These are phyloP conservation scores for Zoanthus sansibaricus DNA, from an alignment of 92 coral and sea anemone species.

Conservation along the genomic window DNA sequence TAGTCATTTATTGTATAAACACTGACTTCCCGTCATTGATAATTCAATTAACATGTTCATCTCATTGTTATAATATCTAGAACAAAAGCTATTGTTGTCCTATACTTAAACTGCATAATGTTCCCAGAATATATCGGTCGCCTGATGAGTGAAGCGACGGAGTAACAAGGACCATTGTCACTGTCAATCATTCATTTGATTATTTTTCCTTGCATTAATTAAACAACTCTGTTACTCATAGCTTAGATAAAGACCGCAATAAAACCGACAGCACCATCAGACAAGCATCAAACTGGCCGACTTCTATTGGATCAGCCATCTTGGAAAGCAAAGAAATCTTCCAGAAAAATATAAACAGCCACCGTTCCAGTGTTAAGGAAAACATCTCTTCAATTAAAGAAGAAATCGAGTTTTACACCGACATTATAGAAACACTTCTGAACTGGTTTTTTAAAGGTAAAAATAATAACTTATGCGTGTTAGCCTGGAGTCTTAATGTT, in stretches of 20 bases:
- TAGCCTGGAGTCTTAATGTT: too few relatives aligned
- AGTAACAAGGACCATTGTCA: too few relatives aligned
- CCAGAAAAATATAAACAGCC: slow-evolving; percentile 10
- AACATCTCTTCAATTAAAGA: slow-evolving; percentile 23
- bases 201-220: too few relatives aligned
- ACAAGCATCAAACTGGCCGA: background rate
- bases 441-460: slow-evolving; percentile 56
- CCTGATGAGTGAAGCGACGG: too few relatives aligned
- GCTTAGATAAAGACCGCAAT: slow-evolving; percentile 1
- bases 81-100: too few relatives aligned
- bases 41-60: too few relatives aligned
- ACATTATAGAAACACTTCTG: slow-evolving; percentile 56
- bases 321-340: slow-evolving; percentile 43
- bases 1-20: too few relatives aligned
- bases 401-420: slow-evolving; percentile 63
- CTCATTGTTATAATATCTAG: too few relatives aligned
- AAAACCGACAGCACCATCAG: background rate
- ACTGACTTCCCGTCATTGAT: too few relatives aligned
- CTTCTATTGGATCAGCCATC: background rate
- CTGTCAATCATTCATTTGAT: too few relatives aligned
- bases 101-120: too few relatives aligned
- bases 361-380: background rate
- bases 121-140: too few relatives aligned
- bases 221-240: background rate
- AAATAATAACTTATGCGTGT: background rate